Conservation (phyloP, 2,113 vertebrate species). For the Atherinomorus stipes region DNA sequence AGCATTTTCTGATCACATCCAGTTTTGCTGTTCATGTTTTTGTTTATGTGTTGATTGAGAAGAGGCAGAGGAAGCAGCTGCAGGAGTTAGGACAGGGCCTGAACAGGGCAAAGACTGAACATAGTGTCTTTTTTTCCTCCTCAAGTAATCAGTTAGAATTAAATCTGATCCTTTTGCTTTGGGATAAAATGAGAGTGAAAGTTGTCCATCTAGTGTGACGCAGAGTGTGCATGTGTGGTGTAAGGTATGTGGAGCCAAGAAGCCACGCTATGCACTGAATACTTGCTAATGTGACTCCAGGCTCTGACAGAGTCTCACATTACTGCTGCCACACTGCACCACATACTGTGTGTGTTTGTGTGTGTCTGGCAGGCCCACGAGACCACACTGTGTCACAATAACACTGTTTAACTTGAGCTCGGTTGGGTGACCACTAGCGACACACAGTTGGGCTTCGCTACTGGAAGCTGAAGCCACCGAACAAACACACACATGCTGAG, state of each 20-base stretch:
- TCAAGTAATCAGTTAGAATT: constrained; percentile 36
- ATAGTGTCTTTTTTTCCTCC: neutral
- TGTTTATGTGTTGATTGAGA: constrained; percentile 49
- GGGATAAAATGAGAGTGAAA: constrained; percentile 20
- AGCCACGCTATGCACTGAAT: constrained; percentile 53
- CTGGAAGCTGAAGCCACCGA: neutral
- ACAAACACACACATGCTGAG: constrained; percentile 1
- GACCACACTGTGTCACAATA: constrained; percentile 66
- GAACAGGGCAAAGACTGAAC: constrained; percentile 13
- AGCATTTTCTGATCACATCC: constrained; percentile 62
- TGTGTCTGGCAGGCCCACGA: constrained; percentile 47
- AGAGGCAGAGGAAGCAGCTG: neutral
- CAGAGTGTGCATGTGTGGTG: constrained; percentile 17
- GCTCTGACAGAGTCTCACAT: constrained; percentile 61
- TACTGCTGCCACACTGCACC: constrained; percentile 53
- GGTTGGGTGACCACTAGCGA: constrained; percentile 35
- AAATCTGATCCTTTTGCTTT: constrained; percentile 13
- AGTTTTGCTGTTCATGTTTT: constrained; percentile 60
- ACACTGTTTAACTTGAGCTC: constrained; percentile 53
- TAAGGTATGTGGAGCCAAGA: constrained; percentile 49
- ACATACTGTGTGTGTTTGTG: constrained; percentile 42
- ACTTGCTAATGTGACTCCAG: constrained; percentile 62
- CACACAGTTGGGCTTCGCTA: constrained; percentile 15
- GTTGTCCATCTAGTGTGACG: constrained; percentile 14
- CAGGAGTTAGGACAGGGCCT: neutral